These are phyloP conservation scores for Muscidifurax raptorellus DNA, from an alignment of 1,140 invertebrate species.

Conservation along the genomic window DNA sequence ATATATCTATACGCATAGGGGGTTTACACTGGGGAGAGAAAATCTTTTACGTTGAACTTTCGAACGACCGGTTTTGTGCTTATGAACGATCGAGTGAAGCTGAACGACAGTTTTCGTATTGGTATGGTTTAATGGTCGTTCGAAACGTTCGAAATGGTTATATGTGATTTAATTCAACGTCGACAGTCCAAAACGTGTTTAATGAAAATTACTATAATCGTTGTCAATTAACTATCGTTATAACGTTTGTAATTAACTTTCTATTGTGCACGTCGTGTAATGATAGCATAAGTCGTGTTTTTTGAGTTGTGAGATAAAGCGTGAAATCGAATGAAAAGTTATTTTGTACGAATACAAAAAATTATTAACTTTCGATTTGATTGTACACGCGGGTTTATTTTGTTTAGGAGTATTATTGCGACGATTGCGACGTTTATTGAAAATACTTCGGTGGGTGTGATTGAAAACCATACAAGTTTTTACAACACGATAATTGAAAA, in stretches of 20 bases:
- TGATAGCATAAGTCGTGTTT: neutral
- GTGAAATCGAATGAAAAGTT: neutral
- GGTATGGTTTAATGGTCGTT: no score
- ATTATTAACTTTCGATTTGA: neutral
- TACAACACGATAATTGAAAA: neutral
- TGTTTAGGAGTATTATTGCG: neutral
- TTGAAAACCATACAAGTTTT: slow-evolving; percentile 1
- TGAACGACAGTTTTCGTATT: neutral
- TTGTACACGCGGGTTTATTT: neutral
- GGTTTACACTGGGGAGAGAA: neutral
- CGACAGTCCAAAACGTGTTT: neutral
- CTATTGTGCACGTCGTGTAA: neutral
- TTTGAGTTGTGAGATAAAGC: neutral
- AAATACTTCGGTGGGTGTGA: neutral
- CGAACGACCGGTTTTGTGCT: neutral
- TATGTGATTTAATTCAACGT: neutral
- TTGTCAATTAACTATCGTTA: slow-evolving; percentile 31
- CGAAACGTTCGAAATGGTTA: neutral
- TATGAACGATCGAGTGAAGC: no score
- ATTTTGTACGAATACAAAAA: neutral
- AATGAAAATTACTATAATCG: neutral
- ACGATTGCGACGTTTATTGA: neutral
- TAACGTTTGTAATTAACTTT: neutral
- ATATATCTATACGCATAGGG: neutral
- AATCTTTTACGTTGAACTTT: neutral